A percentile compares a stretch with the other conserved stretches of the same genome.
Evolutionary conservation across 2,888 invertebrate genomes (phyloP).

Genomic region (Drosophila vallismaia): DNA sequence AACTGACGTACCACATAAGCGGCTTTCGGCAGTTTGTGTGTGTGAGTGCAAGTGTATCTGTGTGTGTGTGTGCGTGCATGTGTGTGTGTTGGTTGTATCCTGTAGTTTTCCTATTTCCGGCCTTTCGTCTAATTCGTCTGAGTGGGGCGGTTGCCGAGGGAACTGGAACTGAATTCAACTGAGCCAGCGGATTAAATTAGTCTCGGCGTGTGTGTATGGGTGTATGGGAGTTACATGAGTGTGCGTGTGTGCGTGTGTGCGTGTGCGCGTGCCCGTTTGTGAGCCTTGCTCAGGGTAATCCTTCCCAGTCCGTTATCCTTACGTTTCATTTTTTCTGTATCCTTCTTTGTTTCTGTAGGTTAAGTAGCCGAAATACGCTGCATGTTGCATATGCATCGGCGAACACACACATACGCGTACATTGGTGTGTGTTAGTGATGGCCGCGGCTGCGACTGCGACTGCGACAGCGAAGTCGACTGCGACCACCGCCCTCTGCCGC

Average conservation of each 20-base stretch:
- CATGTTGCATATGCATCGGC: slow-evolving; percentile 59
- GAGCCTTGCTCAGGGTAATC: slow-evolving; percentile 44
- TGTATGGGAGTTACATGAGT: slow-evolving; percentile 1
- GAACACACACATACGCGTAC: not conserved
- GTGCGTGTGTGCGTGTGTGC: slow-evolving; percentile 10
- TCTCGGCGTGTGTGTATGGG: slow-evolving; percentile 13
- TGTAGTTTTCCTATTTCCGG: slow-evolving; percentile 53
- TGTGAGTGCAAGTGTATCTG: not conserved
- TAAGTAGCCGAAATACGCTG: slow-evolving; percentile 69
- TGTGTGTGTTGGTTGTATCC: slow-evolving; percentile 36
- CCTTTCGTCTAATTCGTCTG: slow-evolving; percentile 40
- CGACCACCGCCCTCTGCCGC: slow-evolving; percentile 76
- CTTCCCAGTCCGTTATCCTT: slow-evolving; percentile 24
- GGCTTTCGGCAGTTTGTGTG: slow-evolving; percentile 32
- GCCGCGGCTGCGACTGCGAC: slow-evolving; percentile 15
- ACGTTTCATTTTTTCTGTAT: slow-evolving; percentile 45
- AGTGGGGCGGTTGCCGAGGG: slow-evolving; percentile 33
- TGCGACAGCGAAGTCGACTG: slow-evolving; percentile 34
- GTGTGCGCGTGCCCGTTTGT: slow-evolving; percentile 19
- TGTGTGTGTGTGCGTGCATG: slow-evolving; percentile 12
- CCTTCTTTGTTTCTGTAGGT: slow-evolving; percentile 65
- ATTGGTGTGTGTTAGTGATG: slow-evolving; percentile 24
- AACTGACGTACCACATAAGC: slow-evolving; percentile 55
- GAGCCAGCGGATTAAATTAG: slow-evolving; percentile 47
- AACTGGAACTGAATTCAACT: slow-evolving; percentile 39